Conservation (phyloP, 2,888 invertebrate species). For the Pachycephus smyrnensis region DNA sequence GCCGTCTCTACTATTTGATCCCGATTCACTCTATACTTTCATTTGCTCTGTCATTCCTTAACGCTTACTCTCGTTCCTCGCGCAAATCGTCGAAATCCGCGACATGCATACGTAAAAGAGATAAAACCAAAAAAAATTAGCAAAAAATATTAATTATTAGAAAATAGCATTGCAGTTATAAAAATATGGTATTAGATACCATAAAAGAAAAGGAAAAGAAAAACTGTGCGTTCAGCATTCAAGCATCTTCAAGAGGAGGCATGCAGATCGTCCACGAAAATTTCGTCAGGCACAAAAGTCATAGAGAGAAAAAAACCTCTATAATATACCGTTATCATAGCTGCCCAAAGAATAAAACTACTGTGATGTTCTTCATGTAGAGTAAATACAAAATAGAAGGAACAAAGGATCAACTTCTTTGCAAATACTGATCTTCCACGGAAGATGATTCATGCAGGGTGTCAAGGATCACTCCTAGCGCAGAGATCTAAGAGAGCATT, state of each 20-base stretch:
- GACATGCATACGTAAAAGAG: neutral
- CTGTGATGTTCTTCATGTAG: neutral
- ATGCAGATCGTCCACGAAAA: slow-evolving; percentile 5
- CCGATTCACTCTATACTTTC: neutral
- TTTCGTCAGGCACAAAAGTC: neutral
- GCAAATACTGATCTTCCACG: neutral
- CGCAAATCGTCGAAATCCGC: neutral
- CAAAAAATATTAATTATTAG: neutral
- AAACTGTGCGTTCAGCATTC: neutral
- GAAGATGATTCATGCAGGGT: neutral
- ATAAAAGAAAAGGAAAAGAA: neutral
- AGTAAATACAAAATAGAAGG: neutral
- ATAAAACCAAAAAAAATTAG: slow-evolving; percentile 2
- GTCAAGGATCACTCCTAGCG: neutral
- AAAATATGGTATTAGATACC: neutral
- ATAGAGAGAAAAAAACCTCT: neutral
- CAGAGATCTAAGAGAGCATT: neutral
- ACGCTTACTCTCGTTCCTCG: neutral
- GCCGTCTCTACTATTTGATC: neutral
- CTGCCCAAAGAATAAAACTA: neutral
- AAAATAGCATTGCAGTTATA: neutral
- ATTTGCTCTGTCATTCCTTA: neutral
- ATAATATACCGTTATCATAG: neutral
- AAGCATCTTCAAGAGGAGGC: neutral
- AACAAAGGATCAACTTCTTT: neutral